Evolutionary conservation across 2,797 vertebrate species (phyloP).

Genomic region (Artibeus lituratus): DNA sequence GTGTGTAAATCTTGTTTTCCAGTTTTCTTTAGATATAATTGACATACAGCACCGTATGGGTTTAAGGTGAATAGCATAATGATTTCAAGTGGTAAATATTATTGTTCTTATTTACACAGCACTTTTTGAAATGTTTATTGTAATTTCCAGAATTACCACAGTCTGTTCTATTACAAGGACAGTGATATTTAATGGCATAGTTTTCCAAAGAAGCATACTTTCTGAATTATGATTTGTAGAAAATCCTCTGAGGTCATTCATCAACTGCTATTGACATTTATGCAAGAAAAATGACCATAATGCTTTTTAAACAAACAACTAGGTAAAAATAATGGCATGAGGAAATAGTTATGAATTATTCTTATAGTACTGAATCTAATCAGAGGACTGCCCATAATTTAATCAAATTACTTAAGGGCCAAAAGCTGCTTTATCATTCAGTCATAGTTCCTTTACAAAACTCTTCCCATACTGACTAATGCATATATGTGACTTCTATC

Average conservation of each 20-base stretch:
- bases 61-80: background rate
- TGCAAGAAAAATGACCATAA: conserved; percentile 24
- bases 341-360: conserved; percentile 34
- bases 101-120: background rate
- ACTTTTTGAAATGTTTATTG: conserved; percentile 25
- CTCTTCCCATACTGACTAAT: background rate
- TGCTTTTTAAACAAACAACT: conserved; percentile 40
- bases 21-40: background rate
- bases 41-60: background rate
- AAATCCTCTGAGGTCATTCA: conserved; percentile 29
- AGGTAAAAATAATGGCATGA: conserved; percentile 24
- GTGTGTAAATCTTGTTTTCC: background rate
- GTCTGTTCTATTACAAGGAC: background rate
- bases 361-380: background rate
- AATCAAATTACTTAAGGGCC: conserved; percentile 21
- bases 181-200: background rate
- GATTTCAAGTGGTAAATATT: background rate
- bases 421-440: background rate
- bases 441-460: background rate
- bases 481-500: background rate
- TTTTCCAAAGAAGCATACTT: conserved; percentile 22
- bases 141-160: background rate
- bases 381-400: background rate
- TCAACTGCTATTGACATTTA: conserved; percentile 41
- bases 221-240: conserved; percentile 13